Evolutionary conservation across 2,797 vertebrate genomes (phyloP), one percentile per base, ranked within the genome.

Genomic region (Huso huso): DNA sequence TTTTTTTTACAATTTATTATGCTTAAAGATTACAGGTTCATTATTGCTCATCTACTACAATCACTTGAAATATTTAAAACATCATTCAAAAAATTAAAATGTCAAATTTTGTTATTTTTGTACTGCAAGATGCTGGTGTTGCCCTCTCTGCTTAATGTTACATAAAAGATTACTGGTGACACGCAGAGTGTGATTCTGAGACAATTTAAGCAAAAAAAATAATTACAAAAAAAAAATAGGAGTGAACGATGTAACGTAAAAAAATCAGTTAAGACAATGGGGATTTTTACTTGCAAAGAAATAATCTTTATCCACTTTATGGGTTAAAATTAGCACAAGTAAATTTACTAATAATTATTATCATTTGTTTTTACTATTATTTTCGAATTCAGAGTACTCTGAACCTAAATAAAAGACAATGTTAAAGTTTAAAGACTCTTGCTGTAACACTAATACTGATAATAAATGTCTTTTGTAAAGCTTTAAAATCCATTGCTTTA

Each of bases 41-140:
- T 98, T 99, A 97, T 98, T 97, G 95, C 95, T 97, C 90, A 88
- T 94, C 93, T 95, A 97, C 89, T 85, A 91, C 91, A 89, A 92
- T 93, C 90, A 95, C 90, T 94, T 90, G 82, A 81, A 90, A 94
- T 93, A 92, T 89, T 93, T 88, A 88, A 86, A 93, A 92, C 83
- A 92, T 80, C 84, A 76, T 86, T 85, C 85, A 68, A 81, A 92
- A 88, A 91, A 82, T 83, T 88, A 83, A 74, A 78, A 82, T 77
- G 73, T 83, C 84, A 78, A 50, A 83, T 77, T 81, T 75, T 78
- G 81, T 59, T 64, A 68, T 84, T 37, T 37, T 82, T 85, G 88
- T 77, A 76, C 78, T 82, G 84, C 90, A 88, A 79, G 88, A 92
- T 95, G 93, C 94, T 95, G 93, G 93, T 94, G 88, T 92, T 80